Percentiles rank a stretch among this genome's conserved stretches.
Conservation (phyloP, 2,797 vertebrate species). For the Phoeniculus purpureus region DNA sequence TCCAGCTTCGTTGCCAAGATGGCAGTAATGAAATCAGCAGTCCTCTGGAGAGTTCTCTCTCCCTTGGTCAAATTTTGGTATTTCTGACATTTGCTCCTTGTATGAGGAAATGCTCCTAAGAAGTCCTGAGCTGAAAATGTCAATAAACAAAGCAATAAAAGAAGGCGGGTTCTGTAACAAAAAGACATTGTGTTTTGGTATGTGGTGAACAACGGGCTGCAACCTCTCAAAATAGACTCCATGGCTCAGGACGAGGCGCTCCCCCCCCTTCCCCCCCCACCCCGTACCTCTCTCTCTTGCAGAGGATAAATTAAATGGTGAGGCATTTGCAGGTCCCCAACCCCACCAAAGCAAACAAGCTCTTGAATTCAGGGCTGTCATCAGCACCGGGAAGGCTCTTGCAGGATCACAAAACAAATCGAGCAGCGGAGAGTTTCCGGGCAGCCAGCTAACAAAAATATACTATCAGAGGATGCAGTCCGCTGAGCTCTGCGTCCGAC, state of each 20-base stretch:
- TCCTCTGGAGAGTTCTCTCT: constrained; percentile 25
- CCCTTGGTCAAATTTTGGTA: constrained; percentile 64
- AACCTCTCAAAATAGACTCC: constrained; percentile 77
- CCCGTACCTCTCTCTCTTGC: constrained; percentile 39
- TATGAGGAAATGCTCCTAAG: constrained; percentile 77
- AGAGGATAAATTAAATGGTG: constrained; percentile 31
- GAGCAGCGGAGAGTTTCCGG: constrained; percentile 83
- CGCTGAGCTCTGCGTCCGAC: constrained; percentile 76
- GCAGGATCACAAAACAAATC: constrained; percentile 84
- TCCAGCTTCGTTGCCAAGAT: constrained; percentile 58
- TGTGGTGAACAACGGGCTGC: constrained; percentile 66
- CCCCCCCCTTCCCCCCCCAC: no score
- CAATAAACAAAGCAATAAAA: constrained; percentile 77
- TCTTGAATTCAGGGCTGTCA: constrained; percentile 80
- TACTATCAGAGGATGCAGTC: constrained; percentile 83
- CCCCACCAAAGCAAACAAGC: constrained; percentile 80
- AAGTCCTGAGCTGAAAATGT: constrained; percentile 72
- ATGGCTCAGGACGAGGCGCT: constrained; percentile 52
- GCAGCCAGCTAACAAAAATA: constrained; percentile 88
- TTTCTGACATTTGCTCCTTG: constrained; percentile 77
- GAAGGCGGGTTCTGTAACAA: constrained; percentile 68
- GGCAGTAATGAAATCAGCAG: constrained; percentile 50
- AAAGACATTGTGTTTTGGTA: constrained; percentile 76
- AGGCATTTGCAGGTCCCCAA: constrained; percentile 56
- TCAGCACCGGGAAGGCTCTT: constrained; percentile 80